phyloP scores from a whole-genome alignment of 2,113 vertebrate genomes.

The Toxotes chatareus region DNA sequence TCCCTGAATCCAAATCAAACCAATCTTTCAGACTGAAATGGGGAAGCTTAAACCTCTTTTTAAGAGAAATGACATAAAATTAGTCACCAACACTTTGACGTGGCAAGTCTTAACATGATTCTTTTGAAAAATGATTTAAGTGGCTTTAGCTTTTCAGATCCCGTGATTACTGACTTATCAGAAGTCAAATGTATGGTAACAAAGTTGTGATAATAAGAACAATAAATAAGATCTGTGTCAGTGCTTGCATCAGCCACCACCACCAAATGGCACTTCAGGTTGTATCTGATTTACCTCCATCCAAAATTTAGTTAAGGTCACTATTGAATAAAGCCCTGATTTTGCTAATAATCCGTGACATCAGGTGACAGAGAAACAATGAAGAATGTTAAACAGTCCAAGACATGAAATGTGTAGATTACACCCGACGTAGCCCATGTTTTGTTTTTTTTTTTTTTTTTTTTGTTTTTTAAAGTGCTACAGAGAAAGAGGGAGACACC shows the following conservation, averaged over 20 bases:
- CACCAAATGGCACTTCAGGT: conserved; percentile 32
- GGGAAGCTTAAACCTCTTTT: not conserved
- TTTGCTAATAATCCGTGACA: conserved; percentile 1
- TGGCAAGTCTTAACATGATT: not conserved
- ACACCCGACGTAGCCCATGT: not conserved
- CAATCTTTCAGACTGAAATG: conserved; percentile 21
- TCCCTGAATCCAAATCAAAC: conserved; percentile 2
- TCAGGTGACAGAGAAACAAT: not conserved
- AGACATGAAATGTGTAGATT: not conserved
- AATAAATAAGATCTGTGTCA: conserved; percentile 60
- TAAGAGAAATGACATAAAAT: conserved; percentile 24
- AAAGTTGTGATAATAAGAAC: conserved; percentile 29
- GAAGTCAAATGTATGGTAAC: conserved; percentile 16
- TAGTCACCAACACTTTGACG: not conserved
- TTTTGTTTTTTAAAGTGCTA: conserved; percentile 15
- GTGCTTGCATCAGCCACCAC: conserved; percentile 33
- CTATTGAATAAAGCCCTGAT: conserved; percentile 4
- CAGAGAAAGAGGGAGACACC: not conserved
- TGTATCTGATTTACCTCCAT: conserved; percentile 11
- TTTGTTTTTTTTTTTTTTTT: not conserved
- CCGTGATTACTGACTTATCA: not conserved
- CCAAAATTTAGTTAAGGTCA: not conserved
- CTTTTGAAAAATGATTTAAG: not conserved
- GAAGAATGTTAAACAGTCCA: not conserved
- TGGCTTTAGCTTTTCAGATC: conserved; percentile 9